These are phyloP conservation scores for Netelia inedita DNA, from an alignment of 2,888 invertebrate species.

Conservation along the genomic window DNA sequence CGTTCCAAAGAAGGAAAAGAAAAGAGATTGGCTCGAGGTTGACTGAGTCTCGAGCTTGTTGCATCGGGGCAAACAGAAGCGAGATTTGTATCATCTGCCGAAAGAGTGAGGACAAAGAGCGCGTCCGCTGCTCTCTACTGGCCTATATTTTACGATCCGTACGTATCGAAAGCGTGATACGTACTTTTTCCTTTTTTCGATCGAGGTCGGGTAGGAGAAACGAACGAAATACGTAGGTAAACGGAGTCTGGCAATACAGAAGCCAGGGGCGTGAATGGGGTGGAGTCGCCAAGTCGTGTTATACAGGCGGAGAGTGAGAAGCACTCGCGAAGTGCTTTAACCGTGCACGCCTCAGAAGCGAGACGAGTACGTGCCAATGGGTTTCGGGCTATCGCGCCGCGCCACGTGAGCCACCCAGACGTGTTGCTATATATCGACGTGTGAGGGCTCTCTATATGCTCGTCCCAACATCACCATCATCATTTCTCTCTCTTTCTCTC, in stretches of 20 bases:
- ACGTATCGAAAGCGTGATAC: constrained; percentile 26
- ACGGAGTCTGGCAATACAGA: constrained; percentile 43
- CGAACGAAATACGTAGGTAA: neutral
- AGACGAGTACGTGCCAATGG: constrained; percentile 73
- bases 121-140: neutral
- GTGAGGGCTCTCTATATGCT: constrained; percentile 42
- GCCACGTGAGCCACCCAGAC: constrained; percentile 58
- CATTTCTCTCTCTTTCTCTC: neutral
- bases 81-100: constrained; percentile 48
- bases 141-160: constrained; percentile 24
- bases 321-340: constrained; percentile 60
- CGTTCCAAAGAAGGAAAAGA: constrained; percentile 9
- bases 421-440: constrained; percentile 42
- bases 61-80: constrained; percentile 5
- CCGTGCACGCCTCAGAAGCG: constrained; percentile 63
- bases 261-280: constrained; percentile 43
- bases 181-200: neutral
- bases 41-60: constrained; percentile 8
- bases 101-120: constrained; percentile 26
- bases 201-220: constrained; percentile 8
- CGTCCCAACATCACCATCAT: constrained; percentile 16
- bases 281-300: constrained; percentile 37
- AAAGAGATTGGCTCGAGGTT: constrained; percentile 33
- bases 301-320: constrained; percentile 39
- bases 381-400: constrained; percentile 72